A percentile compares a stretch with the other conserved stretches of the same genome.
phyloP scores from a whole-genome alignment of 2,888 invertebrate genomes.

The Leptogaster cylindrica region DNA sequence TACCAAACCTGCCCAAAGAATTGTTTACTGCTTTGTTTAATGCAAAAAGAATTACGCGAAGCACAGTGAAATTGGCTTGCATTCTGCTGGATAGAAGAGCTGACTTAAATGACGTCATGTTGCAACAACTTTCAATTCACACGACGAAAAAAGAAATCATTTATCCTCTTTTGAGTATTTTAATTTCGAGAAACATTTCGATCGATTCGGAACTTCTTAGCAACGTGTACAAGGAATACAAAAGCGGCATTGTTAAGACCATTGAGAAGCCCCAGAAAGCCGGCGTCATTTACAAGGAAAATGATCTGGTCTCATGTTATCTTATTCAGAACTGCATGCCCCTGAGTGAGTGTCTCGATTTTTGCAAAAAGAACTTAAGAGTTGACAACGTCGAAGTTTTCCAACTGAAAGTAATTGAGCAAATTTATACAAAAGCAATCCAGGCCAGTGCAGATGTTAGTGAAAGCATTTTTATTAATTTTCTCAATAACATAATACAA shows the following conservation, averaged over 20 bases:
- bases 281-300: conserved; percentile 69
- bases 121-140: conserved; percentile 56
- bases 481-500: conserved; percentile 65
- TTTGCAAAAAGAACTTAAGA: conserved; percentile 68
- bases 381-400: conserved; percentile 68
- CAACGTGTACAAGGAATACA: conserved; percentile 67
- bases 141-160: conserved; percentile 69
- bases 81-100: conserved; percentile 64
- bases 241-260: conserved; percentile 68
- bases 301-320: conserved; percentile 66
- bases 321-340: conserved; percentile 69
- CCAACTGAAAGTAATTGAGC: conserved; percentile 66
- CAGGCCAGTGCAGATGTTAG: conserved; percentile 50
- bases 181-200: conserved; percentile 57
- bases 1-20: conserved; percentile 63
- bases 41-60: conserved; percentile 64
- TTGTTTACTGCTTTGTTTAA: conserved; percentile 66
- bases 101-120: conserved; percentile 49
- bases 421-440: conserved; percentile 65
- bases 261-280: conserved; percentile 75
- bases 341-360: conserved; percentile 65
- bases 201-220: conserved; percentile 63
- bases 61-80: conserved; percentile 66
- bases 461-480: conserved; percentile 63
- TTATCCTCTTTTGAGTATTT: conserved; percentile 68